Percentiles rank a stretch among this genome's conserved stretches.
These are phyloP conservation scores for Micrasema longulum DNA, from an alignment of 1,140 invertebrate species.

Conservation along the genomic window DNA sequence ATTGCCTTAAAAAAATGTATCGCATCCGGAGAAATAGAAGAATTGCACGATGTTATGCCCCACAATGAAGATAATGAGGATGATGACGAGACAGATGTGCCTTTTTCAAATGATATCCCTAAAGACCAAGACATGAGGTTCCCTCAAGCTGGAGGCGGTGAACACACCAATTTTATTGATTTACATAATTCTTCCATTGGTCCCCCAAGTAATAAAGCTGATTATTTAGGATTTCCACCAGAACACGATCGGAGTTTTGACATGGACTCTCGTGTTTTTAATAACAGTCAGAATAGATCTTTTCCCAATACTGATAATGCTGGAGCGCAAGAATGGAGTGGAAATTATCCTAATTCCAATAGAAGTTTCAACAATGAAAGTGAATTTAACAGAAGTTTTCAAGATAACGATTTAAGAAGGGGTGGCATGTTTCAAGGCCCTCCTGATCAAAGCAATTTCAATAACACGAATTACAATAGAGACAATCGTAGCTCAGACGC, in stretches of 20 bases:
- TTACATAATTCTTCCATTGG: slow-evolving; percentile 3
- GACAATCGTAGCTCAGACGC: slow-evolving; percentile 31
- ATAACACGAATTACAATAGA: slow-evolving; percentile 35
- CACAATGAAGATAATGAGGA: slow-evolving; percentile 72
- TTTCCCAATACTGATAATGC: slow-evolving; percentile 9
- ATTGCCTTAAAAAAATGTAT: slow-evolving; percentile 81
- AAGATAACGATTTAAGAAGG: slow-evolving; percentile 21
- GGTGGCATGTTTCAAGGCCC: slow-evolving; percentile 18
- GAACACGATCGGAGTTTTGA: slow-evolving; percentile 34
- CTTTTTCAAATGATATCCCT: slow-evolving; percentile 58
- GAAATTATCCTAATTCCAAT: slow-evolving; percentile 34
- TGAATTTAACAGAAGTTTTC: slow-evolving; percentile 36
- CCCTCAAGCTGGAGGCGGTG: slow-evolving; percentile 17
- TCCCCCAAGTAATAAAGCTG: slow-evolving; percentile 1
- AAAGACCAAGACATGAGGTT: slow-evolving; percentile 55
- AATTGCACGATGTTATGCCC: slow-evolving; percentile 79
- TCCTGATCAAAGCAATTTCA: slow-evolving; percentile 44
- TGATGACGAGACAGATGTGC: slow-evolving; percentile 62
- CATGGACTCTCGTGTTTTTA: not conserved
- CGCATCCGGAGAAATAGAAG: slow-evolving; percentile 81
- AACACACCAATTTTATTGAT: slow-evolving; percentile 9
- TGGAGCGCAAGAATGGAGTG: slow-evolving; percentile 19
- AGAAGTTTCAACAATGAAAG: slow-evolving; percentile 33
- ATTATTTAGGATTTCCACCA: slow-evolving; percentile 44
- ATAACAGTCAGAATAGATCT: slow-evolving; percentile 11